Base-by-base conservation (phyloP, 2,797 vertebrate species). In the Enteromius fasciolatus region DNA sequence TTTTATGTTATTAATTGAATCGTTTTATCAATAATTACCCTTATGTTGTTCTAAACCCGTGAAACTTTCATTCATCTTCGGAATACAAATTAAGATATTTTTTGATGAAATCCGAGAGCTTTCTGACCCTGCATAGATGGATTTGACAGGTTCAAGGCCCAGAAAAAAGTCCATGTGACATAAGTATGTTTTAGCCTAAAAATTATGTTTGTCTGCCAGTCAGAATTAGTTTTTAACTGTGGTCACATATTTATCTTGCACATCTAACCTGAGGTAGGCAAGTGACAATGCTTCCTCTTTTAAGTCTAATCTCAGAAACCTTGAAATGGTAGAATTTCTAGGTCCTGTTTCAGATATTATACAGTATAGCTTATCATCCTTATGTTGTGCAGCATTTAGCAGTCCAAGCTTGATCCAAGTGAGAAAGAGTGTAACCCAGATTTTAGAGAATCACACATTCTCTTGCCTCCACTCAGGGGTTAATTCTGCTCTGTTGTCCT, bases 401-500 rank as follows among this genome's bases (percentile, higher is more conserved):
- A 83, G 72, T 52, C 54, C 77, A 57, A 59, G 80, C 36, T 41
- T 74, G 46, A 73, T 81, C 77, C 78, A 63, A 33, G 15, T 33
- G 61, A 78, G 81, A 84, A 57, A 76, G 46, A 33, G 77, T 78
- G 52, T 78, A 76, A 83, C 79, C 73, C 76, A 80, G 82, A 39
- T 77, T 76, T 61, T 84, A 82, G 39, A 77, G 50, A 73, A 63
- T 82, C 78, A 68, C 80, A 28, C 50, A 63, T 86, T 87, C 75
- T 73, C 77, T 86, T 82, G 72, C 87, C 83, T 89, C 84, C 85
- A 88, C 88, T 25, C 86, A 91, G 90, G 90, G 90, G 89, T 92
- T 92, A 87, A 91, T 93, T 94, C 91, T 90, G 90, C 91, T 61
- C 86, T 70, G 91, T 93, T 89, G 93, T 92, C 86, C 76, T 90